Conservation (phyloP, 1,140 invertebrate genomes). For the Calliphora vicina region DNA sequence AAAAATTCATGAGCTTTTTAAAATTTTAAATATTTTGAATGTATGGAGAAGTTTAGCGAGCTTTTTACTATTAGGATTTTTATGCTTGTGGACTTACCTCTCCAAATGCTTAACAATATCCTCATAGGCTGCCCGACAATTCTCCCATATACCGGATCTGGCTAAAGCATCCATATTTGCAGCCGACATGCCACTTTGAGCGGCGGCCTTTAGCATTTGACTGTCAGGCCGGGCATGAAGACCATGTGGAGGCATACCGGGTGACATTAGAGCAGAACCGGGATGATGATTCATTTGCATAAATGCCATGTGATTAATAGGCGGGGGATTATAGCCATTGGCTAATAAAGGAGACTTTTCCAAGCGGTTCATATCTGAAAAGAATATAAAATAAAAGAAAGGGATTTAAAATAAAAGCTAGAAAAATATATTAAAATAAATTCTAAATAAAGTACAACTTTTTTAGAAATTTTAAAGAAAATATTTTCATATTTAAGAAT, state of each 20-base stretch:
- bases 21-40: too few relatives aligned
- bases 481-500: too few relatives aligned
- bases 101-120: constrained; percentile 92
- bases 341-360: constrained; percentile 91
- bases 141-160: constrained; percentile 91
- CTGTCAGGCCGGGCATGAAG: constrained; percentile 73
- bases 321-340: constrained; percentile 93
- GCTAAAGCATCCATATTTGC: constrained; percentile 86
- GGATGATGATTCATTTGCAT: constrained; percentile 83
- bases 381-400: constrained; percentile 53
- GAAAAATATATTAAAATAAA: background rate
- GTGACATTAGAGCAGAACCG: constrained; percentile 80
- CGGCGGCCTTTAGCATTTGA: constrained; percentile 79
- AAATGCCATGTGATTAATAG: constrained; percentile 89
- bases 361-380: constrained; percentile 79
- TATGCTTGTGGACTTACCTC: too few relatives aligned
- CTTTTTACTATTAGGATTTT: too few relatives aligned
- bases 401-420: background rate
- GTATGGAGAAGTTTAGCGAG: too few relatives aligned
- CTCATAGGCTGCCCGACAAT: constrained; percentile 90
- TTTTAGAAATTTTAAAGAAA: too few relatives aligned
- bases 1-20: too few relatives aligned
- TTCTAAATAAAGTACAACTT: too few relatives aligned
- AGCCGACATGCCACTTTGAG: constrained; percentile 67
- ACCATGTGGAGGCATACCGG: constrained; percentile 85